Evolutionary conservation across 37 sponge, comb jelly and placozoan species (phyloP), one percentile per base, ranked within the genome.

Genomic region (Chondrilla cf. caribensis): DNA sequence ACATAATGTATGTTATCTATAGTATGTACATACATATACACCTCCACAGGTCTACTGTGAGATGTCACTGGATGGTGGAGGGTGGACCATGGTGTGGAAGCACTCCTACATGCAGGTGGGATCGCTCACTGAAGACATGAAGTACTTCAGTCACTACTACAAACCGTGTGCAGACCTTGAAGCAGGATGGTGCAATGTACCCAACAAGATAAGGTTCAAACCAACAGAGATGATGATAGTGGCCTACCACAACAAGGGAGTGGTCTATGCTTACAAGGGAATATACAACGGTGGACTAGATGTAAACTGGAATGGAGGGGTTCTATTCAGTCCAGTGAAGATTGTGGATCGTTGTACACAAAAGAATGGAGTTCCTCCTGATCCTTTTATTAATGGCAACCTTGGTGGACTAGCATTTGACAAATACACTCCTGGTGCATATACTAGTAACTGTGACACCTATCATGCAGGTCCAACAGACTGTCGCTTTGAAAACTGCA

Each of bases 111-210:
- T 38, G 76, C 43, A 73, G 43, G 76, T 73, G 24, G 41, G 15
- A 21, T n/a, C 76, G 15, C 76, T 73, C 76, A 73, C 44, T 73
- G 76, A 42, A 38, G 47, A 40, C 76, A 73, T 73, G 76, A 73
- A 25, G 76, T 73, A 73, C 76, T 73, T 22, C 76, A 73, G 76
- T 42, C 21, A 38, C 41, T 42, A 39, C 76, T 73, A 73, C 44
- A 38, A 73, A 43, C 37, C 76, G 2, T 73, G 76, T 43, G 21
- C 76, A 1, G 43, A 73, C 76, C 76, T 73, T 21, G 44, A 73
- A n/a, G 44, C 41, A 24, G 76, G 76, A 38, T 38, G 76, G 76
- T 73, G 76, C 76, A 73, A 73, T 25, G 24, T 73, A 22, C 51
- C 51, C 11, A 19, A 24, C 76, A 73, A 40, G 76, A 15, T 39